These are phyloP conservation scores for Oscheius sp. DNA, from an alignment of 2,888 invertebrate species.

Conservation along the genomic window DNA sequence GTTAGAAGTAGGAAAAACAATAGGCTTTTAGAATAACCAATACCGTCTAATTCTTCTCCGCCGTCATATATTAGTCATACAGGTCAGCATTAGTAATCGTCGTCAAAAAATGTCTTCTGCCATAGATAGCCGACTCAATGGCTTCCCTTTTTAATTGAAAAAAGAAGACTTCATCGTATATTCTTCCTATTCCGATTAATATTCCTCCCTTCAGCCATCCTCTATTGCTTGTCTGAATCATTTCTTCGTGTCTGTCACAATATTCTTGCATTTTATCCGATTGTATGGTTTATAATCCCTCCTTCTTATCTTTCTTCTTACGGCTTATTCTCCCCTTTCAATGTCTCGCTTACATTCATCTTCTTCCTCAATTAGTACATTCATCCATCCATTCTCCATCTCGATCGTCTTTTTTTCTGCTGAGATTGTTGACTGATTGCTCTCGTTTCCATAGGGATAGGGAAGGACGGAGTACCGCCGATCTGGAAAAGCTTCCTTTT, in stretches of 20 bases:
- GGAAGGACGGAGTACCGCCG: no score
- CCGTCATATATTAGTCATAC: no score
- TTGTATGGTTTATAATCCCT: no score
- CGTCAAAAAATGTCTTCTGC: no score
- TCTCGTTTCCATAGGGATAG: background rate
- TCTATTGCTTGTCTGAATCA: background rate
- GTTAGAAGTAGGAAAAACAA: no score
- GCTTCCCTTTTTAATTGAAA: no score
- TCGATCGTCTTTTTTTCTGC: background rate
- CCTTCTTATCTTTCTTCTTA: background rate
- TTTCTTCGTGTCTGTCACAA: background rate
- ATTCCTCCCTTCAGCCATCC: background rate
- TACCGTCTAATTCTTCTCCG: no score
- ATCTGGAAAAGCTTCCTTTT: no score
- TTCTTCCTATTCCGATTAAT: slow-evolving; percentile 1
- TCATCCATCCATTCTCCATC: background rate
- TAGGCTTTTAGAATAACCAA: no score
- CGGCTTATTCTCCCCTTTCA: background rate
- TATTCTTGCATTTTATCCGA: background rate
- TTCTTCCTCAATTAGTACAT: slow-evolving; percentile 1
- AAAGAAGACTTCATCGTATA: no score
- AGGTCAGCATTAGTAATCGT: no score
- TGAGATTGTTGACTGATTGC: background rate
- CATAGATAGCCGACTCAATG: no score
- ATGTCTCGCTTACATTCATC: background rate